These are phyloP conservation scores for Hirtodrosophila cameraria DNA, from an alignment of 2,888 invertebrate genomes.

Conservation along the genomic window DNA sequence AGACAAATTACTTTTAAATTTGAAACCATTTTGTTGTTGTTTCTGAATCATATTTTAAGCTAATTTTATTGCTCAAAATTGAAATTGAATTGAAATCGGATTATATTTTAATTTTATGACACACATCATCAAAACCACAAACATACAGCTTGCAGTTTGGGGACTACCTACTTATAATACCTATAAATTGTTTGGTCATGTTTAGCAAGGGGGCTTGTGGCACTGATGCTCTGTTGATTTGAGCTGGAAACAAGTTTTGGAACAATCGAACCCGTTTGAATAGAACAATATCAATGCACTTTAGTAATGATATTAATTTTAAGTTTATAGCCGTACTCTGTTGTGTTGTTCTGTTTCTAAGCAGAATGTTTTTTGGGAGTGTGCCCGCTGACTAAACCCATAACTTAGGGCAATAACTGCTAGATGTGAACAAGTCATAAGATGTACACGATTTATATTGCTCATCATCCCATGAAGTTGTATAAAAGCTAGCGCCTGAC, in stretches of 20 bases:
- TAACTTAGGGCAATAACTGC: conserved; percentile 31
- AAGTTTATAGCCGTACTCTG: conserved; percentile 16
- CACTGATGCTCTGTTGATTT: conserved; percentile 18
- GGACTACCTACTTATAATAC: not conserved
- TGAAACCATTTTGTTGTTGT: too few relatives aligned
- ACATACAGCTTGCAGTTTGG: too few relatives aligned
- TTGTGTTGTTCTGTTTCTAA: conserved; percentile 32
- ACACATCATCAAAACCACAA: too few relatives aligned
- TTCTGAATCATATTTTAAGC: too few relatives aligned
- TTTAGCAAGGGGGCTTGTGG: conserved; percentile 28
- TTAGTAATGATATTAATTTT: conserved; percentile 16
- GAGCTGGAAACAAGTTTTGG: conserved; percentile 28
- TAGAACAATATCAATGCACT: conserved; percentile 32
- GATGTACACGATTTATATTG: conserved; percentile 11
- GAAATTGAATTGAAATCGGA: too few relatives aligned
- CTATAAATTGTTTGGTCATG: conserved; percentile 20
- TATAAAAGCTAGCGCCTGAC: conserved; percentile 39
- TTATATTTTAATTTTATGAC: too few relatives aligned
- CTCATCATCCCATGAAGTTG: conserved; percentile 1
- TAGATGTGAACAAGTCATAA: conserved; percentile 17
- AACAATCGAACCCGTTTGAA: conserved; percentile 29
- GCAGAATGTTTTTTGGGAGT: conserved; percentile 6
- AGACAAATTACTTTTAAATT: too few relatives aligned
- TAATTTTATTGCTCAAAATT: too few relatives aligned
- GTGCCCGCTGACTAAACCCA: conserved; percentile 16